These are phyloP conservation scores for Seira ritae DNA, from an alignment of 2,888 invertebrate genomes.

Conservation along the genomic window DNA sequence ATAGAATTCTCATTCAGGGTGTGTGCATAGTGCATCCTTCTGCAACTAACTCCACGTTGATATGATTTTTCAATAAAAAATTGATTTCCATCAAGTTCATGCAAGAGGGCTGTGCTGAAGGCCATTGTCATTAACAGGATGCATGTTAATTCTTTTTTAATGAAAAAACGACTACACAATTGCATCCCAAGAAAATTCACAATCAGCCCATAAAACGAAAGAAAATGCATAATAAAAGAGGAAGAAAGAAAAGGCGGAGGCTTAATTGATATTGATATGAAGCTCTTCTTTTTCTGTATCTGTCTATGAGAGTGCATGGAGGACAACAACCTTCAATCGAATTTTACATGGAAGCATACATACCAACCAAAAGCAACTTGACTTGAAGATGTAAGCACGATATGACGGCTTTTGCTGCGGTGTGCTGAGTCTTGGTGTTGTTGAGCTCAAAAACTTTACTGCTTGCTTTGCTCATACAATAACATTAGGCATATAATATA, in stretches of 20 bases:
- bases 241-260: constrained; percentile 35
- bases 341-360: constrained; percentile 1
- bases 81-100: neutral
- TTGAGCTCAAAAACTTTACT: neutral
- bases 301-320: constrained; percentile 16
- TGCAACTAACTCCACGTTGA: too few relatives aligned
- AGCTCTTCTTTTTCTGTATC: neutral
- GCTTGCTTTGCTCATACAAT: neutral
- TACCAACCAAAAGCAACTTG: neutral
- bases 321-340: constrained; percentile 34
- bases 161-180: neutral
- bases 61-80: too few relatives aligned
- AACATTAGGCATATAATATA: neutral
- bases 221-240: neutral
- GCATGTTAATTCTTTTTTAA: neutral
- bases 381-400: neutral
- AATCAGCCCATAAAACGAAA: neutral
- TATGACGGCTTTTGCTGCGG: constrained; percentile 2
- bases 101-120: constrained; percentile 18
- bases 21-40: too few relatives aligned
- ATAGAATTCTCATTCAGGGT: too few relatives aligned
- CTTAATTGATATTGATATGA: constrained; percentile 22
- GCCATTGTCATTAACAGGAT: constrained; percentile 35
- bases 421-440: neutral
- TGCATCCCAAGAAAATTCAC: neutral